Evolutionary conservation across 2,113 vertebrate genomes (phyloP), one percentile per base, ranked within the genome.

Genomic region (Callipepla californica): DNA sequence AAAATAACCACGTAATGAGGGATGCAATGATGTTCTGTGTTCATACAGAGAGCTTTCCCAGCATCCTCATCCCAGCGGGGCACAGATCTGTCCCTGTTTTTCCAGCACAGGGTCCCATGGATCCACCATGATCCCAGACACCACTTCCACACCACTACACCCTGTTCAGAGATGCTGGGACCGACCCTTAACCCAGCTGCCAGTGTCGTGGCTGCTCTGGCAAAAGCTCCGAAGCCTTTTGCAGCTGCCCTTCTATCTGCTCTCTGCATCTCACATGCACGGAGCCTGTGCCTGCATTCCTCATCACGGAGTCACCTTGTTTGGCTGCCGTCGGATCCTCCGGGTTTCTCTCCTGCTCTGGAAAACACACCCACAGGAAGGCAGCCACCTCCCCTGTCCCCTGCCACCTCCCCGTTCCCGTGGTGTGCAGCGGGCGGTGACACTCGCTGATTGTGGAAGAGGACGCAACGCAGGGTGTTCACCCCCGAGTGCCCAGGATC

Each of bases 301-400:
- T 96, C 85, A 8, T 25, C 0, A 21, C 4, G 2, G 10, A 92
- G 93, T 96, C 96, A 96, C 93, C 95, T 86, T 94, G 90, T 94
- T 93, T 69, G 92, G 61, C 80, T 90, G 90, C 18, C 59, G 59
- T 2, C 70, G 69, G 92, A 63, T 73, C 92, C 3, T 74, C 86
- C 55, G n/a, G 92, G 89, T 95, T 94, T 94, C 89, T 94, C 89
- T 59, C 55, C 55, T 61, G 89, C 83, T 50, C 86, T 81, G 86
- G 75, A 59, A 90, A 78, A 92, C 92, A 94, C 92, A 77, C 92
- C 95, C 95, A 95, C 85, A 67, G 92, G 90, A 78, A 90, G 90
- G 85, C 90, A 53, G 79, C 48, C 80, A 66, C 92, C 87, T 38
- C 81, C 67, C 53, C 85, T 57, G 8, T 30, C 15, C 62, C 92